Base-by-base conservation (phyloP, 2,888 invertebrate genomes). In the Luperina testacea region DNA sequence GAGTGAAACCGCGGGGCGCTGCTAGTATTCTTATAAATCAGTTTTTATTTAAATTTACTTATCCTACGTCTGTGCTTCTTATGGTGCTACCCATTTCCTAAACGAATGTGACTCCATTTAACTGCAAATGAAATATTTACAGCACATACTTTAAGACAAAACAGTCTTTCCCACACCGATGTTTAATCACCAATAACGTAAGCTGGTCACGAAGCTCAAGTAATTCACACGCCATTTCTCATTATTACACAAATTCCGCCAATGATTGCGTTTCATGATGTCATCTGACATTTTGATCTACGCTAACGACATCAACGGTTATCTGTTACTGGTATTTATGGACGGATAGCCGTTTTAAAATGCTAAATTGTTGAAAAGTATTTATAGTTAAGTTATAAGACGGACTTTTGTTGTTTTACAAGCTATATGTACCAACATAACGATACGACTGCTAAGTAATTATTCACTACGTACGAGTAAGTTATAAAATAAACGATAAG, bases 161-260 rank as follows among this genome's bases (percentile, higher is more conserved):
- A 45, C 32, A 4, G 15, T 6, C 11, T 15, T 38, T 51, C 32
- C 61, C 68, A 20, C 27, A 27, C 42, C 51, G 15, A 61, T 80
- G 73, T 53, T 75, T 68, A 81, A 85, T 82, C 48, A 74, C 74
- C 69, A 83, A 74, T 88, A 75, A 75, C 72, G 45, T 73, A 86
- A 67, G 69, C 88, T 7, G 63, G 59, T 68, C 88, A 88, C 83
- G 87, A 68, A 78, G 24, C 65, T 20, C 51, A 63, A 78, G 72
- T 75, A 72, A 88, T 82, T 84, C 88, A 69, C 88, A 84, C 79
- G 72, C 77, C 65, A 76, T 80, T 75, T 81, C 88, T 84, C 78
- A 79, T 82, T 85, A 85, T 72, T 88, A 83, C 70, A 77, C 77
- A 72, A 75, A 87, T 87, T 82, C 87, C 78, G n/a, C 11, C 73